Evolutionary conservation across 2,797 vertebrate genomes (phyloP), one percentile per base, ranked within the genome.

Genomic region (Neosalanx taihuensis): DNA sequence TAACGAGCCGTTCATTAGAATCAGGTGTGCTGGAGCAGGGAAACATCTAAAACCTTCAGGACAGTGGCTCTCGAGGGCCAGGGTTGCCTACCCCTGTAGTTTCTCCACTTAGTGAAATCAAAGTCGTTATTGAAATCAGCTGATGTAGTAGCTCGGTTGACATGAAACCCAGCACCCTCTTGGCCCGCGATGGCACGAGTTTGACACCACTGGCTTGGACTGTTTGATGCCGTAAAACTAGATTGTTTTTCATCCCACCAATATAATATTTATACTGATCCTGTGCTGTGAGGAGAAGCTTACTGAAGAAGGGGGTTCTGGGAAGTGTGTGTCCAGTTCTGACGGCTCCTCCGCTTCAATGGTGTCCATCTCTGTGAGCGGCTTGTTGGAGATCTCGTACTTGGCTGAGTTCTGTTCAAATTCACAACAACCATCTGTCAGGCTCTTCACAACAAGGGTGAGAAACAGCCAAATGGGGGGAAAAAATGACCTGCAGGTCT

Each of bases 361-460:
- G 35, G 69, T 41, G 72, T 90, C 78, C 0, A 51, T 13, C 17
- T 85, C 62, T 4, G 81, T 57, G 57, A 81, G 75, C 0, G 78
- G 76, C 53, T 76, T 76, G 9, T 1, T 82, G 29, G 76, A 74
- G 65, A 85, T 41, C 26, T 88, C 80, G 35, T 88, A 83, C 73
- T 87, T 90, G 62, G 76, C 46, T 0, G 85, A 80, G 75, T 76
- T 88, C 94, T 94, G 86, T 2, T 2, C 5, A 56, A 82, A 26
- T 2, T 2, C 7, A 58, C 82, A 30, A 68, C 5, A 23, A 18
- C 18, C 31, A 57, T 31, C 53, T n/a, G n/a, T 64, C 18, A 56
- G 70, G 29, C 49, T 33, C 2, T 15, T n/a, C 26, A 57, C 9
- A 63, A 46, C 20, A 62, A 10, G n/a, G 18, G 51, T n/a, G 4